Evolutionary conservation across 2,797 vertebrate species (phyloP), one percentile per base, ranked within the genome.

Genomic region (Apodemus agrarius): DNA sequence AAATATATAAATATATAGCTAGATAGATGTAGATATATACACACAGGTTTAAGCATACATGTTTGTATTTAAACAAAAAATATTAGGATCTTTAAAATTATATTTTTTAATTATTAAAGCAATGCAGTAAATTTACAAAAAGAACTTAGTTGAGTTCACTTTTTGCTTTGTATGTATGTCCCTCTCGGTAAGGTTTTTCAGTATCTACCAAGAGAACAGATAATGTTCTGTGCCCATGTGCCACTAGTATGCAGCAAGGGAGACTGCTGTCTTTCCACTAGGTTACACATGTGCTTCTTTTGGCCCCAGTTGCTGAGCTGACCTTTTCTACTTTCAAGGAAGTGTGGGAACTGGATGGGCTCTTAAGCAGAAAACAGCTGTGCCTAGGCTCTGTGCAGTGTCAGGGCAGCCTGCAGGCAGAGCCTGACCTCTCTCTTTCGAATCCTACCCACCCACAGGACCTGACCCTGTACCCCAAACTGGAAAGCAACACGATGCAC

Each of bases 41-140:
- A 11, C 59, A 22, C 16, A 82, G 3, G 34, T 63, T 49, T 63
- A 24, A 37, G 6, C n/a, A 17, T 86, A 34, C 29, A 0, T 46
- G 22, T 52, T 9, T 24, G 1, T 34, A 13, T 83, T 22, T 92
- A 46, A 83, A 21, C 19, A 93, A 6, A 87, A 74, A 87, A 80
- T 31, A 85, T 88, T 81, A 63, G 12, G n/a, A 21, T 63, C 49
- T 80, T 92, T 95, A 65, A 90, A 88, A 74, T 79, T 76, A 0
- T 80, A 29, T 78, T 81, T 67, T 86, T 76, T 88, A 83, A 63
- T 84, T 72, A 21, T 49, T 57, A 29, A 69, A 17, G 21, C 40
- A 59, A 72, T 93, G 17, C 76, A 69, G 43, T 91, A 75, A 67
- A 31, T 84, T 90, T 91, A 80, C 78, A 54, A 95, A 17, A 87